Conservation (phyloP, 2,113 vertebrate species). For the Actenoides hombroni region DNA sequence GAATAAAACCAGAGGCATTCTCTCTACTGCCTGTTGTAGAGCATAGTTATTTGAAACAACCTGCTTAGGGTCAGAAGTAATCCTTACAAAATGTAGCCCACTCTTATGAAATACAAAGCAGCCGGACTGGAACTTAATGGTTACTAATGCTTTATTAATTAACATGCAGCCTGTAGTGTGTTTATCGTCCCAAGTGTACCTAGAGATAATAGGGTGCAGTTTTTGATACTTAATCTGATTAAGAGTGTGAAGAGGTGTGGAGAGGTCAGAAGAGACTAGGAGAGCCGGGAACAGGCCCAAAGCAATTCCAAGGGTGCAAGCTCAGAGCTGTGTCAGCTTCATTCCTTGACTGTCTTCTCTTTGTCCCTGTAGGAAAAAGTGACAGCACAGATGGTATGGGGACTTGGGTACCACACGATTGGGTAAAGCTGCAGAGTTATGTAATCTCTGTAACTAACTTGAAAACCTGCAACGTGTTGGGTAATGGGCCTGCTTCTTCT, state of each 20-base stretch:
- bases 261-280: neutral
- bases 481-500: neutral
- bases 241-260: neutral
- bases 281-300: neutral
- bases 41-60: neutral
- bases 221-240: neutral
- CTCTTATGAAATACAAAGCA: neutral
- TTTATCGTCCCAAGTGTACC: neutral
- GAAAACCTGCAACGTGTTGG: neutral
- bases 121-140: neutral
- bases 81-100: neutral
- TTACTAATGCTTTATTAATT: neutral
- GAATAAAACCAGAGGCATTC: neutral
- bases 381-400: neutral
- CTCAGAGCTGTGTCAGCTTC: neutral
- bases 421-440: neutral
- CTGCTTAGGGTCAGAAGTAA: neutral
- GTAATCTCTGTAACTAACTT: neutral
- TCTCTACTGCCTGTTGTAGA: neutral
- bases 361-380: neutral
- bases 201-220: neutral
- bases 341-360: neutral
- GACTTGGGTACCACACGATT: neutral
- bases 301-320: neutral
- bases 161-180: neutral